Conservation (phyloP, 2,888 invertebrate species). For the Apotomis betuletana region DNA sequence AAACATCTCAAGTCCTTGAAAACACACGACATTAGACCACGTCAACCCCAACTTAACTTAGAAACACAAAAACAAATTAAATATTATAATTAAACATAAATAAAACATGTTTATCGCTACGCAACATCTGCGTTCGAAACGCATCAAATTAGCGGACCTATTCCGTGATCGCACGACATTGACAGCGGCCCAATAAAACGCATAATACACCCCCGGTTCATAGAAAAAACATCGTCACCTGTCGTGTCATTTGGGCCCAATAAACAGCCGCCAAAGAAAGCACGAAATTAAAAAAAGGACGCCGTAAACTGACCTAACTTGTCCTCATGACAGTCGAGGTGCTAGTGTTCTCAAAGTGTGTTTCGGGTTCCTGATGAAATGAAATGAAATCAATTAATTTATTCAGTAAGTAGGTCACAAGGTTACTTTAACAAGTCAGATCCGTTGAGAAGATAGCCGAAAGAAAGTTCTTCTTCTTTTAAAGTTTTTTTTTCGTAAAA, state of each 20-base stretch:
- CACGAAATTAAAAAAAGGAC: constrained; percentile 69
- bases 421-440: no score
- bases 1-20: no score
- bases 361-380: no score
- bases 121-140: constrained; percentile 70
- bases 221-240: constrained; percentile 78
- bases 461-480: no score
- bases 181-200: constrained; percentile 78
- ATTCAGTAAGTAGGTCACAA: no score
- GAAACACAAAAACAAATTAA: not conserved
- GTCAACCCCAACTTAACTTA: not conserved
- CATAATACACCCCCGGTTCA: constrained; percentile 62
- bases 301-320: constrained; percentile 74
- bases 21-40: no score
- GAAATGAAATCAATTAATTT: no score
- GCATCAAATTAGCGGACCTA: constrained; percentile 73
- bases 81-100: constrained; percentile 26
- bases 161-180: constrained; percentile 63
- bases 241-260: constrained; percentile 83
- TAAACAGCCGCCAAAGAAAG: constrained; percentile 81
- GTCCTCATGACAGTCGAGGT: constrained; percentile 62
- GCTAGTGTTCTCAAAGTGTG: no score
- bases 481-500: no score
- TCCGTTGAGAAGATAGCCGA: no score
- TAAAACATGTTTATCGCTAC: constrained; percentile 58